Evolutionary conservation across 2,113 vertebrate genomes (phyloP).

Genomic region (Hippoglossus stenolepis): DNA sequence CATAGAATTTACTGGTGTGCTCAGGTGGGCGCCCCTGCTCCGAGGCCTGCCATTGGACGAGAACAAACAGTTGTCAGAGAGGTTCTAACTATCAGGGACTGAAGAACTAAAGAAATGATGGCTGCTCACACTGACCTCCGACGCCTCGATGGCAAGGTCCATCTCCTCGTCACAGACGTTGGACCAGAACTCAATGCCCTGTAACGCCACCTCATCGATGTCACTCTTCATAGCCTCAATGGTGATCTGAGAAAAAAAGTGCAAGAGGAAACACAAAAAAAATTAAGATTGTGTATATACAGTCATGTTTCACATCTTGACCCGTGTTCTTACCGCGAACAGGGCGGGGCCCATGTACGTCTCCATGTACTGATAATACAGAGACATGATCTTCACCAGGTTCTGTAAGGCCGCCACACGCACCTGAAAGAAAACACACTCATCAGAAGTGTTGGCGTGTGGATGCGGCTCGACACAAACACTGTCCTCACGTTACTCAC

Average conservation of each 20-base stretch:
- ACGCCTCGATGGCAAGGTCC: slow-evolving; percentile 97
- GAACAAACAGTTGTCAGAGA: neutral
- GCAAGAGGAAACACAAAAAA: neutral
- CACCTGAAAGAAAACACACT: slow-evolving; percentile 81
- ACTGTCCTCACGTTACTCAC: slow-evolving; percentile 79
- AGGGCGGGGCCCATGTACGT: slow-evolving; percentile 98
- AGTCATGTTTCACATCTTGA: too few species aligned
- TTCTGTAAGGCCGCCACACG: slow-evolving; percentile 98
- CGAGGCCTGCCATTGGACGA: slow-evolving; percentile 85
- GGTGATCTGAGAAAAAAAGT: slow-evolving; percentile 86
- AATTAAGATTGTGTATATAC: neutral
- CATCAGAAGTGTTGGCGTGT: neutral
- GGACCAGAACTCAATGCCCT: slow-evolving; percentile 99
- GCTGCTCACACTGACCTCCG: slow-evolving; percentile 85
- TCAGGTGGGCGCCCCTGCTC: slow-evolving; percentile 97
- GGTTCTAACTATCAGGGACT: neutral
- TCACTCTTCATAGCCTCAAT: slow-evolving; percentile 99
- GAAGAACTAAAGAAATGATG: neutral
- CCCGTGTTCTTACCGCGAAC: slow-evolving; percentile 87
- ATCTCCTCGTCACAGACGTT: slow-evolving; percentile 99
- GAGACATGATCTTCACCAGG: slow-evolving; percentile 99
- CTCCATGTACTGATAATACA: slow-evolving; percentile 99
- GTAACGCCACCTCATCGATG: slow-evolving; percentile 96
- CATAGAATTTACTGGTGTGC: slow-evolving; percentile 99
- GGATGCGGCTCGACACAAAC: neutral